Base-by-base conservation (phyloP, 1,140 invertebrate species). In the Belonocnema kinseyi region DNA sequence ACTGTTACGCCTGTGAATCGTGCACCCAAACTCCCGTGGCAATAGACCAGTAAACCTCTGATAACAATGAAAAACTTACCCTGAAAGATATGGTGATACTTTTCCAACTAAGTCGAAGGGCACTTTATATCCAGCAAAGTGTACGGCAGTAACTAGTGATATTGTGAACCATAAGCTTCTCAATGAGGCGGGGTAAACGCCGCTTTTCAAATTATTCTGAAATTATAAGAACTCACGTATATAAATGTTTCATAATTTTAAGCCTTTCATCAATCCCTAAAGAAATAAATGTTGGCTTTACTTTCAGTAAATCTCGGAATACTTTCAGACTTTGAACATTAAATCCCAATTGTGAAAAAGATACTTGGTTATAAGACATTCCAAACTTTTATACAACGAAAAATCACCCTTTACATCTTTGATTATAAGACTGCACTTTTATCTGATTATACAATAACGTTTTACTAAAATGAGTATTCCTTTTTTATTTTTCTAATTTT, bases 151-250 rank as follows among this genome's bases (percentile, higher is more conserved):
- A 2, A 98, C 94, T n/a, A 98, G 84, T 10, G 93, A 93, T 87
- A 97, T 94, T 14, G 96, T 94, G 21, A 97, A 91, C 92, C 96
- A 95, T 70, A 99, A 92, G 54, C 97, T 98, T 83, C 95, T 94
- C 72, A 98, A 93, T 73, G 98, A 97, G 0, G 96, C 98, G 21
- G 98, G 98, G 89, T 98, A 99, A 13, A 99, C 95, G 46, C 98
- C 98, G 93, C 97, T 98, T 85, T 96, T 95, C 52, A 99, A 92
- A 88, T 97, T 98, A 91, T 99, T 99, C 98, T 99, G 91, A 81
- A 94, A 93, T 84, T 33, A 33, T 33, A 52, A 81, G 83, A 77
- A 16, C 74, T n/a, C 56, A 77, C 17, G n/a, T 17, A 17, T 17
- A 54, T 5, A 54, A 54, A 10, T 54, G 53, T 10, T 54, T 54